These are phyloP conservation scores for Babyrousa celebensis DNA, from an alignment of 2,797 vertebrate genomes.

Conservation along the genomic window DNA sequence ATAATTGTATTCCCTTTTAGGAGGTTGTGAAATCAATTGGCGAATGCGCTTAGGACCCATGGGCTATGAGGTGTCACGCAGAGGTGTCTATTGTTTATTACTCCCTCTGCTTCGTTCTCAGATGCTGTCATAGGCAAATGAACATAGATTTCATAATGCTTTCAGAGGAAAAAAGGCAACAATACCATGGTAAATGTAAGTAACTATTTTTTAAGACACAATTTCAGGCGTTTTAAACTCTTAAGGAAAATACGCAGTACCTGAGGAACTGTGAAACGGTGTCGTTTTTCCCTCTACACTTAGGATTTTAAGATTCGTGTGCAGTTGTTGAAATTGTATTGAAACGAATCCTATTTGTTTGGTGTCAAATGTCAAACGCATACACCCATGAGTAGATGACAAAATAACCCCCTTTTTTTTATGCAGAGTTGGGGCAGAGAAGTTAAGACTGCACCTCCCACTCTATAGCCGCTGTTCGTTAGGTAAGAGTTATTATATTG, in stretches of 20 bases:
- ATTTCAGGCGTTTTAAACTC: conserved; percentile 62
- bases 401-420: conserved; percentile 35
- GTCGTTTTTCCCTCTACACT: conserved; percentile 40
- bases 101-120: conserved; percentile 4
- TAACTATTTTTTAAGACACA: conserved; percentile 3
- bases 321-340: conserved; percentile 51
- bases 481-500: neutral
- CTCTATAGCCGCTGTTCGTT: neutral
- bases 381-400: neutral
- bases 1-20: conserved; percentile 7
- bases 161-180: conserved; percentile 21
- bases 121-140: neutral
- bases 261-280: conserved; percentile 20
- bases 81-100: conserved; percentile 30
- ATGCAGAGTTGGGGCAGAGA: neutral
- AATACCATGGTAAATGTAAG: conserved; percentile 21
- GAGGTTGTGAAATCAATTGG: neutral
- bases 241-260: conserved; percentile 11
- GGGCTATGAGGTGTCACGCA: neutral
- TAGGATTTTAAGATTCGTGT: conserved; percentile 35
- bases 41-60: neutral
- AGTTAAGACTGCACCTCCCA: neutral
- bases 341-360: neutral
- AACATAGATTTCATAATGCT: conserved; percentile 45
- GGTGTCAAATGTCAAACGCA: conserved; percentile 31